Conservation (phyloP, 1,140 invertebrate species). For the Heliconius himera region DNA sequence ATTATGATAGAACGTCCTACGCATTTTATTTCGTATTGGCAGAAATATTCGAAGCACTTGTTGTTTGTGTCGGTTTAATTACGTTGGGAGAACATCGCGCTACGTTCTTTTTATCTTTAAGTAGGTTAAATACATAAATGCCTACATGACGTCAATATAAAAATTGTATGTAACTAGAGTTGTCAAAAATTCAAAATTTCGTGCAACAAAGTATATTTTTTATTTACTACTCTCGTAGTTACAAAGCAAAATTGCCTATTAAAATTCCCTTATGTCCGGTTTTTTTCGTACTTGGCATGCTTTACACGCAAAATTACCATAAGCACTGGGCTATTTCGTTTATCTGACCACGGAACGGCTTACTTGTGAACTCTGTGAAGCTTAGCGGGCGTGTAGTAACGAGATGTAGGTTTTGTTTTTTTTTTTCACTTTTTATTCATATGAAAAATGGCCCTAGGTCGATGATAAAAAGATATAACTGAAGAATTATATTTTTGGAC, state of each 20-base stretch:
- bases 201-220: not conserved
- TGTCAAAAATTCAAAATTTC: not conserved
- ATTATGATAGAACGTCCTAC: no score
- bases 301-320: slow-evolving; percentile 17
- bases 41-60: no score
- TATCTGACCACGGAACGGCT: slow-evolving; percentile 16
- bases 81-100: no score
- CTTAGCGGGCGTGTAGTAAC: slow-evolving; percentile 12
- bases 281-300: slow-evolving; percentile 12
- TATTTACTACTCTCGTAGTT: not conserved
- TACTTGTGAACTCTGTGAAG: slow-evolving; percentile 12
- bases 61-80: no score
- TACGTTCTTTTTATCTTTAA: no score
- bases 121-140: no score
- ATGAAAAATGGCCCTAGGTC: not conserved
- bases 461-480: not conserved
- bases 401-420: not conserved
- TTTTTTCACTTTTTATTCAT: not conserved
- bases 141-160: no score
- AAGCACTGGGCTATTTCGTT: slow-evolving; percentile 17
- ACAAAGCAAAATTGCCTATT: not conserved
- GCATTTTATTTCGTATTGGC: no score
- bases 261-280: slow-evolving; percentile 2
- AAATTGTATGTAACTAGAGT: no score
- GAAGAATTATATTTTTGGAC: not conserved